A percentile compares a stretch with the other conserved stretches of the same genome.
Conservation (phyloP, 2,888 invertebrate species). For the Coecobrya sp. region DNA sequence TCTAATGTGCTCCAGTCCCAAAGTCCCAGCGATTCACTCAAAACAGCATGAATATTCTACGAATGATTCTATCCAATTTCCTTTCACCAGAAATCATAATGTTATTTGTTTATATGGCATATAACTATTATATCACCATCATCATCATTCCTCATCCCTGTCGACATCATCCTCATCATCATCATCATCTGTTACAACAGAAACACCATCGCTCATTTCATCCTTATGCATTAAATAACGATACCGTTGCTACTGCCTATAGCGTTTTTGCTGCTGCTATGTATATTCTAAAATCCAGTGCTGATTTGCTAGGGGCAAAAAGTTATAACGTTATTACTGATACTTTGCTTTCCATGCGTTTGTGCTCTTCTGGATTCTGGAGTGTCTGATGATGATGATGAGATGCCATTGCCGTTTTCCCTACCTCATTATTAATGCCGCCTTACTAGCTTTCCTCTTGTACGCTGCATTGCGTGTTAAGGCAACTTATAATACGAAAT, state of each 20-base stretch:
- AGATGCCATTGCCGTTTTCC: slow-evolving; percentile 22
- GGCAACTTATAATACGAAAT: background rate
- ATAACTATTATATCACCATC: slow-evolving; percentile 67
- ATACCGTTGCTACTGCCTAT: slow-evolving; percentile 14
- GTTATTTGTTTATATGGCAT: slow-evolving; percentile 76
- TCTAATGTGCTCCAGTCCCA: slow-evolving; percentile 75
- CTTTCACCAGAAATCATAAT: slow-evolving; percentile 81
- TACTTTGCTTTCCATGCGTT: slow-evolving; percentile 14
- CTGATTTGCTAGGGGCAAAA: slow-evolving; percentile 62
- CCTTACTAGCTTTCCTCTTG: background rate
- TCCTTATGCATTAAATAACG: slow-evolving; percentile 68
- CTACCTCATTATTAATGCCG: slow-evolving; percentile 36
- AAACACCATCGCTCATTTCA: slow-evolving; percentile 59
- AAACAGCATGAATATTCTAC: slow-evolving; percentile 78
- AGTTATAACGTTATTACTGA: slow-evolving; percentile 52
- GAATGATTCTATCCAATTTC: slow-evolving; percentile 81
- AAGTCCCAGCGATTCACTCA: slow-evolving; percentile 78
- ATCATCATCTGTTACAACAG: slow-evolving; percentile 45
- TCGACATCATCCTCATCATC: slow-evolving; percentile 61
- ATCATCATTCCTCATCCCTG: slow-evolving; percentile 55
- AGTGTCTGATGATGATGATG: slow-evolving; percentile 42
- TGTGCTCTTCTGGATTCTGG: slow-evolving; percentile 13
- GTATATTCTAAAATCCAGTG: background rate
- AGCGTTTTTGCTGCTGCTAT: background rate
- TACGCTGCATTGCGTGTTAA: background rate